Base-by-base conservation (phyloP, 2,888 invertebrate genomes). In the Crepidodera aurea region DNA sequence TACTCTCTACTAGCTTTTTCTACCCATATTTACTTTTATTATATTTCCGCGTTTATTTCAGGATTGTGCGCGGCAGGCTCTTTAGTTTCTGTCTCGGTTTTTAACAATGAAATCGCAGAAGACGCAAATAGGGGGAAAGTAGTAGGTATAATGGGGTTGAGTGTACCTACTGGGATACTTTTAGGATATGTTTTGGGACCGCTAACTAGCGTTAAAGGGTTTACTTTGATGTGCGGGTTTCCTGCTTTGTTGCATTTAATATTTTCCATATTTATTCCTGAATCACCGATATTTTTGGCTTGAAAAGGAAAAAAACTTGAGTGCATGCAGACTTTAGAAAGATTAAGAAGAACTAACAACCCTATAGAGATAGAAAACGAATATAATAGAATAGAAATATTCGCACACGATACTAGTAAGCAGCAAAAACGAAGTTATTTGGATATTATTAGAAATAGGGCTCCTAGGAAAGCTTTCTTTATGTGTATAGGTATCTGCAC, bases 281-380 rank as follows among this genome's bases (percentile, higher is more conserved):
- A 73, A 61, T 64, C 67, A 19, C 73, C 73, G 1, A 53, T 64
- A 27, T 71, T 63, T 62, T 37, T 71, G n/a, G 51, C 64, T 1
- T 29, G 51, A 1, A 53, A 87, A 77, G 85, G 87, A 16, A 78
- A 84, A 55, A 78, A 78, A 0, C 79, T 84, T 0, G 85, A 88
- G 0, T 93, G 93, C 0, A 78, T 87, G 0, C 78, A 81, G 0
- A 83, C 91, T 13, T 60, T 69, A 18, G 18, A 34, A 3, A 60
- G 60, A 40, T 51, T 69, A 13, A 55, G 68, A 32, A 3, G 22
- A 16, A 6, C 15, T 0, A 19, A 39, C 37, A 46, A 50, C n/a
- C n/a, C n/a, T 25, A 44, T 67, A 10, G 59, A 65, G 8, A 63
- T 62, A 12, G 69, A 71, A 51, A 62, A 66, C 25, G 22, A 25